Evolutionary conservation across 1,140 invertebrate genomes (phyloP), one percentile per base, ranked within the genome.

Genomic region (Armadillidium nasatum): DNA sequence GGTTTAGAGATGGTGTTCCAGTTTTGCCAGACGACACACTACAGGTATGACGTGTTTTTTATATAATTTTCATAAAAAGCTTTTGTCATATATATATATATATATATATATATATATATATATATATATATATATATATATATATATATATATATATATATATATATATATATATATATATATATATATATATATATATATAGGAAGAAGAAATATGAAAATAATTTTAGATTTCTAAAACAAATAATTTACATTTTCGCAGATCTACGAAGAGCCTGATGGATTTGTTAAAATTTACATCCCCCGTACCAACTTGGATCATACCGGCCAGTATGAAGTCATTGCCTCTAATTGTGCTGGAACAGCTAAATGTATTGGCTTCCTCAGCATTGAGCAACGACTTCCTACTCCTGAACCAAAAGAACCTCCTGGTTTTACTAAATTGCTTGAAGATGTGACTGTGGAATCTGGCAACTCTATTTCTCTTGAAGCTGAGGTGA

Each of bases 341-440:
- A 91, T 91, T 82, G 92, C 92, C 0, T 86, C 85, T 0, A 94
- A 93, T 84, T 82, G 84, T 21, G 85, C 87, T 22, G 92, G 92
- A n/a, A 91, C 93, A 80, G 91, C 90, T 0, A 92, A 93, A 82
- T 92, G 91, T 81, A 92, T 93, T 77, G 90, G 91, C 0, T 90
- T 92, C 79, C 82, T 94, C 4, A 92, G 91, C 66, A 73, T 82
- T 10, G 70, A 78, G 45, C 78, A 76, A 21, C 77, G 76, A 6
- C 77, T 76, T 22, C 81, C 82, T n/a, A 76, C 79, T 23, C 80
- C 81, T 60, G 87, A 89, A 44, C 89, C 89, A 76, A 83, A 87
- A 1, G 80, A 87, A 43, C 85, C 88, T 22, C 91, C 91, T 4
- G 84, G 84, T 21, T 93, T 93, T 82, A 88, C 88, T 73, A 89